Percentiles rank a stretch among this genome's conserved stretches.
Evolutionary conservation across 1,140 invertebrate genomes (phyloP).

Genomic region (Anastrepha ludens): DNA sequence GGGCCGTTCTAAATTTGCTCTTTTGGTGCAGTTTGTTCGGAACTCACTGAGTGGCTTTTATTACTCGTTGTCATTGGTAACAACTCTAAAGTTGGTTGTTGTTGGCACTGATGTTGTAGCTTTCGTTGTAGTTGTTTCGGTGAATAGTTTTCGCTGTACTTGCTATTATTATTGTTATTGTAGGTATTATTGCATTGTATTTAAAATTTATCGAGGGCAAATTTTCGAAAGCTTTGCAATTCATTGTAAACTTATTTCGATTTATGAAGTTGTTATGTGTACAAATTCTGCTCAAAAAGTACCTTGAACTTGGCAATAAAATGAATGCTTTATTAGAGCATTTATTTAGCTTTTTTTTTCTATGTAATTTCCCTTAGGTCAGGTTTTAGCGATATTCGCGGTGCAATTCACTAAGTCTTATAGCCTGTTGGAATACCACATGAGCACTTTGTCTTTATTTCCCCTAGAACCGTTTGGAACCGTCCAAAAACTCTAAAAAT

Average conservation of each 20-base stretch:
- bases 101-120: not conserved
- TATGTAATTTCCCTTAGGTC: too few relatives aligned
- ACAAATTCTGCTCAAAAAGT: not conserved
- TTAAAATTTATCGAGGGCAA: slow-evolving; percentile 37
- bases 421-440: too few relatives aligned
- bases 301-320: too few relatives aligned
- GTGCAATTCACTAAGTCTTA: too few relatives aligned
- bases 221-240: slow-evolving; percentile 9
- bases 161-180: not conserved
- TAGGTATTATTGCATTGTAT: slow-evolving; percentile 7
- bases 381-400: too few relatives aligned
- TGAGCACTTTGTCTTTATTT: too few relatives aligned
- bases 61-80: not conserved
- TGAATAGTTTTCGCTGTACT: not conserved
- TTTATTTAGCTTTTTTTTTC: too few relatives aligned
- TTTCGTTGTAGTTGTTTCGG: not conserved
- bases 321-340: too few relatives aligned
- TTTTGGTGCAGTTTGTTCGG: not conserved
- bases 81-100: not conserved
- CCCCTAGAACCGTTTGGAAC: too few relatives aligned
- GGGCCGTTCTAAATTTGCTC: not conserved
- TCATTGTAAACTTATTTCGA: not conserved
- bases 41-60: not conserved
- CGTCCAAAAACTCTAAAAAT: too few relatives aligned
- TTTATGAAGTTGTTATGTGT: not conserved